phyloP scores from a whole-genome alignment of 2,888 invertebrate genomes.

The Phyto melanocephala region DNA sequence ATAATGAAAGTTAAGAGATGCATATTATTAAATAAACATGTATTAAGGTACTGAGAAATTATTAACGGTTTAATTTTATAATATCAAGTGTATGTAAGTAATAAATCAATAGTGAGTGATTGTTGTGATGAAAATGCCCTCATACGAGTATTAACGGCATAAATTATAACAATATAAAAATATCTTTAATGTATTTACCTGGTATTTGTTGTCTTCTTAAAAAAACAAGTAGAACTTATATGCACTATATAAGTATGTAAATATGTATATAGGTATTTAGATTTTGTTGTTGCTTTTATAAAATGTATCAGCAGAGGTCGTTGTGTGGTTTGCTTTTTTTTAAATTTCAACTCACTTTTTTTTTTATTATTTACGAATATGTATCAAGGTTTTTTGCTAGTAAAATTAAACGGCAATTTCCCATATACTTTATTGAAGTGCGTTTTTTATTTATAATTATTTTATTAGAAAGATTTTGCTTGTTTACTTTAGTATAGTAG shows the following conservation, averaged over 20 bases:
- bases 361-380: background rate
- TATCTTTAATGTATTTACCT: conserved; percentile 53
- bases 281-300: conserved; percentile 5
- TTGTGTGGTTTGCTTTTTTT: conserved; percentile 9
- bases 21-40: too few relatives aligned
- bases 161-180: conserved; percentile 23
- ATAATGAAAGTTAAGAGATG: background rate
- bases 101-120: too few relatives aligned
- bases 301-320: conserved; percentile 32
- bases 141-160: background rate
- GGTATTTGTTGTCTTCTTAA: conserved; percentile 7
- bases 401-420: conserved; percentile 1
- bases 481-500: background rate
- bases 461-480: background rate
- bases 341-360: conserved; percentile 21
- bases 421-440: background rate
- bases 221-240: too few relatives aligned
- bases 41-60: too few relatives aligned
- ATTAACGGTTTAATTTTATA: too few relatives aligned
- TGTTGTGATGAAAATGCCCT: conserved; percentile 36
- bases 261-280: background rate
- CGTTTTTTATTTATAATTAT: background rate
- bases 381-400: conserved; percentile 27
- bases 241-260: too few relatives aligned
- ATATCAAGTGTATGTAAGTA: too few relatives aligned